Evolutionary conservation across 2,888 invertebrate species (phyloP).

Genomic region (Cataglyphis cursor): DNA sequence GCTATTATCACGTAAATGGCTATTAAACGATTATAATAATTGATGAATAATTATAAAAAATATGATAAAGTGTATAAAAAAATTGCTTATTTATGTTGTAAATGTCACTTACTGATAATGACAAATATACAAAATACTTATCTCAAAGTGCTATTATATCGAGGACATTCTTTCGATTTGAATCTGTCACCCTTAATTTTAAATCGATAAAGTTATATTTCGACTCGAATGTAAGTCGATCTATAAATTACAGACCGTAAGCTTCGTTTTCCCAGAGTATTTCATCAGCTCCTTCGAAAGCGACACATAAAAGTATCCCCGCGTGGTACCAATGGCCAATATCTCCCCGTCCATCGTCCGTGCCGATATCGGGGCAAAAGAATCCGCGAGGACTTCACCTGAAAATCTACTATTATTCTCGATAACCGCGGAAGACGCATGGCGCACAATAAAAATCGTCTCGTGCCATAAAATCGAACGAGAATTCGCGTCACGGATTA

Average conservation of each 20-base stretch:
- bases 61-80: background rate
- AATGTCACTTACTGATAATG: background rate
- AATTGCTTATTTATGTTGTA: background rate
- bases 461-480: constrained; percentile 29
- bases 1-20: background rate
- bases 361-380: constrained; percentile 23
- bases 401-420: constrained; percentile 30
- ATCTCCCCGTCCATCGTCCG: constrained; percentile 16
- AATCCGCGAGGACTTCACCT: constrained; percentile 22
- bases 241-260: constrained; percentile 8
- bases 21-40: background rate
- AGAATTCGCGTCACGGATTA: constrained; percentile 46
- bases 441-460: constrained; percentile 29
- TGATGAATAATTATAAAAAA: background rate
- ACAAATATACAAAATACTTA: background rate
- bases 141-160: background rate
- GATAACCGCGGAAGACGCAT: constrained; percentile 37
- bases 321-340: background rate
- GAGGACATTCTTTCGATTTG: background rate
- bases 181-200: background rate
- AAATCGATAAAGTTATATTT: background rate
- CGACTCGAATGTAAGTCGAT: background rate
- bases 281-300: constrained; percentile 11
- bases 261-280: constrained; percentile 1
- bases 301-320: constrained; percentile 27